Percentiles rank a stretch among this genome's conserved stretches.
Evolutionary conservation across 2,888 invertebrate genomes (phyloP).

Genomic region (Lasius fuliginosus): DNA sequence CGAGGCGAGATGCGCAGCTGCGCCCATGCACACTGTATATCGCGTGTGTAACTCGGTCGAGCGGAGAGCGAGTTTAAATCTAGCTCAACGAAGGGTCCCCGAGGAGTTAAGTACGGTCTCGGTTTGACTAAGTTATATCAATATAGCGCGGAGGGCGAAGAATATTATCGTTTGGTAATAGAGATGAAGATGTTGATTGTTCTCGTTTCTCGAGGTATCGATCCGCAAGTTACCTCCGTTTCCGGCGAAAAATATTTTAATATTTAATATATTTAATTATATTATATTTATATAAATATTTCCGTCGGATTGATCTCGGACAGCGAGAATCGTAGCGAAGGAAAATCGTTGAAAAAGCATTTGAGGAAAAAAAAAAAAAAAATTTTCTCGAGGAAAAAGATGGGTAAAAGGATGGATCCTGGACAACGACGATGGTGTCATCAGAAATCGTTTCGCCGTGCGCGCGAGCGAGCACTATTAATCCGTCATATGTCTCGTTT

Average conservation of each 20-base stretch:
- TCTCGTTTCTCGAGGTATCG: not conserved
- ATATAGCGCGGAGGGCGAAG: not conserved
- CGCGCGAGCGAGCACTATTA: conserved; percentile 16
- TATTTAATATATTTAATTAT: too few species aligned
- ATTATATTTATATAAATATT: too few species aligned
- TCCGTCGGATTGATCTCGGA: not conserved
- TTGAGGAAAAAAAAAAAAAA: not conserved
- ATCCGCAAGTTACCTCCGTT: not conserved
- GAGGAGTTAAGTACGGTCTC: conserved; percentile 15
- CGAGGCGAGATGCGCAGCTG: conserved; percentile 29
- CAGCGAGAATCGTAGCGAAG: not conserved
- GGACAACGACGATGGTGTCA: not conserved
- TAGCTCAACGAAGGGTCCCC: conserved; percentile 30
- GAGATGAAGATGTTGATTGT: not conserved
- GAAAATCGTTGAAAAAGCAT: not conserved
- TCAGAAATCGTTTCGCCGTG: conserved; percentile 17
- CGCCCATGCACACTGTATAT: conserved; percentile 6
- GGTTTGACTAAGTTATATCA: conserved; percentile 13
- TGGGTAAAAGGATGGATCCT: not conserved
- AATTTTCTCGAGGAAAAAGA: not conserved
- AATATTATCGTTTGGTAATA: not conserved
- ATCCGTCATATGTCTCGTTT: conserved; percentile 33
- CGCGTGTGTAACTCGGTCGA: conserved; percentile 40
- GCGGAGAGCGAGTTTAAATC: conserved; percentile 38
- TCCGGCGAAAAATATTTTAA: not conserved